Base-by-base conservation (phyloP, 2,797 vertebrate genomes). In the Glyptemys insculpta region DNA sequence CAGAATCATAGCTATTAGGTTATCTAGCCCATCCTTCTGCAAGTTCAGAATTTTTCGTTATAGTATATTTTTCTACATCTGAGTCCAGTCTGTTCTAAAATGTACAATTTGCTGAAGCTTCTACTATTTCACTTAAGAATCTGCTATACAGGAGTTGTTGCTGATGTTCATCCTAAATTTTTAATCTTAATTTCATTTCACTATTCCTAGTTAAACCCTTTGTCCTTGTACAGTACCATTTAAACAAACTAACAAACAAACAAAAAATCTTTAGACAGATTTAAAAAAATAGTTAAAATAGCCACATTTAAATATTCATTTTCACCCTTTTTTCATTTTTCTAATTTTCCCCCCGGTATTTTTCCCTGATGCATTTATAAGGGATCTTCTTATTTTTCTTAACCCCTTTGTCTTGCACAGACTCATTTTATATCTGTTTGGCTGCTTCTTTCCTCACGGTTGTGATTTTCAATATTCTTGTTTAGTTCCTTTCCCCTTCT, bases 121-220 rank as follows among this genome's bases (percentile, higher is more conserved):
- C 29, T 65, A 4, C 44, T 91, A 53, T 53, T 91, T 92, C 85
- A 68, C 84, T 49, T 37, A 50, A 80, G 68, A 59, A 21, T 94
- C 86, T 92, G 74, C 65, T 68, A 5, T 18, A 68, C n/a, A 3
- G 59, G 59, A 62, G 31, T 34, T 31, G 14, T 85, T 96, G 74
- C 74, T 57, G 74, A 86, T 79, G 16, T 3, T 92, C 49, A 62
- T 90, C 53, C 95, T 81, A 4, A 6, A 2, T 92, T 92, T 68
- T 92, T 91, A 94, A 90, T 87, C 59, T 95, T 56, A 5, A 52
- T 85, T 85, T 76, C 74, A 37, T 62, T 52, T 92, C 86, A 5
- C 92, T 92, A 23, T 90, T 95, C 76, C 72, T 86, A 41, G 68
- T 72, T 80, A 15, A 6, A 78, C 44, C 68, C 37, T n/a, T 79